Conservation (phyloP, 2,797 vertebrate species). For the Pipistrellus kuhlii region DNA sequence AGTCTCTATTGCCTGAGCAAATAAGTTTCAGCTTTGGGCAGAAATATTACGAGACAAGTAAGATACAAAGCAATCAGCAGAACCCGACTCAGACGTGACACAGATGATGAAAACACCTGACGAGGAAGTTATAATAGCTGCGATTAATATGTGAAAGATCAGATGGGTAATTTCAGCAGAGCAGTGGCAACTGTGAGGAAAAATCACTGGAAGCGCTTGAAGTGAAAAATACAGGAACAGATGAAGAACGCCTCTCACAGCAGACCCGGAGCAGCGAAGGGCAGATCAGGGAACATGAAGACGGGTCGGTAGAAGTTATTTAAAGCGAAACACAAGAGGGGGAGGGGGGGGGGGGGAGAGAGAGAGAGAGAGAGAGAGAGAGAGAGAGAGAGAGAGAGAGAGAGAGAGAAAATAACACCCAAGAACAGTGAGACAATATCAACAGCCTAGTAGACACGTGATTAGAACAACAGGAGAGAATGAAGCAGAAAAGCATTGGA, state of each 20-base stretch:
- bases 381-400: no score
- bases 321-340: not conserved
- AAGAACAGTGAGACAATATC: not conserved
- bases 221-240: not conserved
- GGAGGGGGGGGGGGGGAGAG: no score
- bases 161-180: not conserved
- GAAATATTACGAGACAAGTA: not conserved
- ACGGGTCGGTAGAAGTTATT: no score
- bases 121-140: not conserved
- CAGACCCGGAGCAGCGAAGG: not conserved
- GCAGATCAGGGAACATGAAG: not conserved
- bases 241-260: not conserved
- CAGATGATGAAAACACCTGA: not conserved
- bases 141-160: not conserved
- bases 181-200: not conserved
- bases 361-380: not conserved
- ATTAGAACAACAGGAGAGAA: not conserved
- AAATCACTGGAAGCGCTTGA: not conserved
- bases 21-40: not conserved
- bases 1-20: not conserved
- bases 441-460: not conserved
- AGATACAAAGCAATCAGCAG: not conserved
- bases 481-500: not conserved
- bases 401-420: not conserved
- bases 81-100: not conserved